These are phyloP conservation scores for Neodontobutis hainanensis DNA, from an alignment of 2,113 vertebrate species.

Conservation along the genomic window DNA sequence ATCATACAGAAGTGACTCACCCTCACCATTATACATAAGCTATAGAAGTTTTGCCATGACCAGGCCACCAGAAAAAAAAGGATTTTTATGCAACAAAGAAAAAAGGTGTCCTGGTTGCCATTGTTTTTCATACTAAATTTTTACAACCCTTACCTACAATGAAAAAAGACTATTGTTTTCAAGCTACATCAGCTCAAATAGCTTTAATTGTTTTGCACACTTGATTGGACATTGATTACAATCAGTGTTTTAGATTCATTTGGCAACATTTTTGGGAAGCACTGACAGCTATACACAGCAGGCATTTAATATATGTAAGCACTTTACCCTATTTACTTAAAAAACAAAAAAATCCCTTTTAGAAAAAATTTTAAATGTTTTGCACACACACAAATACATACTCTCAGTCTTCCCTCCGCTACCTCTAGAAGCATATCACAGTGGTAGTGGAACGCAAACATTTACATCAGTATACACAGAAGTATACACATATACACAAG, in stretches of 20 bases:
- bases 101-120: no score
- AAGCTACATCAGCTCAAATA: no score
- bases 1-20: no score
- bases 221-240: no score
- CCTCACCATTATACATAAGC: no score
- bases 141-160: no score
- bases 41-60: no score
- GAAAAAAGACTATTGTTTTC: no score
- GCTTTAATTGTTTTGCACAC: no score
- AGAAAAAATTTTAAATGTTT: constrained; percentile 9
- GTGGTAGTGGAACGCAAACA: constrained; percentile 79
- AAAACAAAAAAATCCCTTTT: constrained; percentile 2
- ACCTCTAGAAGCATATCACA: constrained; percentile 77
- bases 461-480: constrained; percentile 76
- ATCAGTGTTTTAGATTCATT: not conserved
- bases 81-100: no score
- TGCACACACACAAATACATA: constrained; percentile 68
- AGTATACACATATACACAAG: constrained; percentile 77
- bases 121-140: no score
- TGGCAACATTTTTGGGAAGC: not conserved
- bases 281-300: not conserved
- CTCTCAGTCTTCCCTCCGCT: constrained; percentile 69
- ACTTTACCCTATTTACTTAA: not conserved
- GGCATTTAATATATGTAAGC: not conserved
- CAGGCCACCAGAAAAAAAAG: no score